Base-by-base conservation (phyloP, 2,797 vertebrate species). In the Lacerta agilis region DNA sequence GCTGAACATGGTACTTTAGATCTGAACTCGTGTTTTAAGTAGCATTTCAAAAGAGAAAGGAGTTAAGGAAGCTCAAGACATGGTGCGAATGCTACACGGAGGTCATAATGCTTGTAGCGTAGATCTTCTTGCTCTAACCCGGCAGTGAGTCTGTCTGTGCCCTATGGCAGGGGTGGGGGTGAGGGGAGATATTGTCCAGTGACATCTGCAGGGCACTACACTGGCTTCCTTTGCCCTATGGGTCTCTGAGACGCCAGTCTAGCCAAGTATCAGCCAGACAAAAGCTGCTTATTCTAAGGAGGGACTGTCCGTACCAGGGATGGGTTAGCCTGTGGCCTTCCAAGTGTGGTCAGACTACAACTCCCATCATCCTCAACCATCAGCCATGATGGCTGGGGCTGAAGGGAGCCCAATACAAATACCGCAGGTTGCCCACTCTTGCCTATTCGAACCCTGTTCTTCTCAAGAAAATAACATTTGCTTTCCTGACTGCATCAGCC, bases 41-140 rank as follows among this genome's bases (percentile, higher is more conserved):
- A 41, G 49, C 43, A 58, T 33, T 88, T 83, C 58, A 11, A 55
- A 61, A 81, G 0, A 20, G 10, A 55, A 20, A 73, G 25, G 84
- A 90, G 2, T 2, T 38, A 86, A 95, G 90, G 90, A 96, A 95
- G 94, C 92, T 94, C 94, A 93, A 92, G 92, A 92, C 93, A 87
- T 15, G 86, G 85, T 86, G 29, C 43, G 1, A 69, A 83, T 78
- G 66, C 23, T 71, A 72, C 86, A 41, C 15, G 0, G 5, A 92
- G 82, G 49, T 1, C 86, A 45, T 7, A 45, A 76, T 67, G 45
- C 17, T 84, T 73, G 87, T 61, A 61, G 71, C 38, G n/a, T 82
- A 71, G 73, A 25, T 69, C 83, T 3, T 88, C 55, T 82, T 87
- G 87, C 43, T 7, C 88, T 55, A 66, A 0, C 0, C 49, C 80